A percentile compares a stretch with the other conserved stretches of the same genome.
These are phyloP conservation scores for Aspidiotus destructor DNA, from an alignment of 2,888 invertebrate genomes.

Conservation along the genomic window DNA sequence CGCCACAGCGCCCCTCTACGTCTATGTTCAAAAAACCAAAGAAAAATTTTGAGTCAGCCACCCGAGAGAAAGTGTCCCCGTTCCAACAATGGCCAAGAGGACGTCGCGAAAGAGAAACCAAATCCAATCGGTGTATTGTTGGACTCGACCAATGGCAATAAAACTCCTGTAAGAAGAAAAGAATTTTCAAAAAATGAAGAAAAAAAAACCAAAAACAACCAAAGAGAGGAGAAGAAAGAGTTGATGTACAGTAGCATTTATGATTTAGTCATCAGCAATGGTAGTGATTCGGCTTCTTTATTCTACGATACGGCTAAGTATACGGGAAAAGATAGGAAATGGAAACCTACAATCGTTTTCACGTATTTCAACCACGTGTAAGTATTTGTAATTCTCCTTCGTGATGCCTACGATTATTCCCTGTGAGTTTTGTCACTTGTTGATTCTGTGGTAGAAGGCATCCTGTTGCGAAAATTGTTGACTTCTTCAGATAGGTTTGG, in stretches of 20 bases:
- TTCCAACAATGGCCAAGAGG: too few species aligned
- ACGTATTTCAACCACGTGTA: constrained; percentile 41
- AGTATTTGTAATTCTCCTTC: constrained; percentile 34
- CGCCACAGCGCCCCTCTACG: constrained; percentile 17
- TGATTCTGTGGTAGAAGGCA: too few species aligned
- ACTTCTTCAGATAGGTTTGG: too few species aligned
- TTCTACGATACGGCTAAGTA: constrained; percentile 5
- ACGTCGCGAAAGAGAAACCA: neutral
- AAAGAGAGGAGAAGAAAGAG: neutral
- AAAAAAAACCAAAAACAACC: constrained; percentile 5
- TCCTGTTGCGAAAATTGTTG: too few species aligned
- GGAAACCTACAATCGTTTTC: constrained; percentile 36
- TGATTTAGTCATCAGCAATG: constrained; percentile 9
- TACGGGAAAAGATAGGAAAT: constrained; percentile 25
- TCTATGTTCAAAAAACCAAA: constrained; percentile 4
- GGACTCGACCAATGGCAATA: neutral
- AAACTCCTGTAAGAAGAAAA: neutral
- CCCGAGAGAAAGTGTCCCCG: too few species aligned
- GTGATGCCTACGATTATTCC: neutral
- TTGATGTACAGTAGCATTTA: constrained; percentile 16
- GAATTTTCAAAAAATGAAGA: constrained; percentile 5
- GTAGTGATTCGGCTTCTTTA: constrained; percentile 16
- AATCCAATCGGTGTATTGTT: neutral
- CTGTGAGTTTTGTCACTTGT: too few species aligned
- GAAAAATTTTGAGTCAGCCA: too few species aligned